Base-by-base conservation (phyloP, 2,888 invertebrate genomes). In the Conops quadrifasciatus region DNA sequence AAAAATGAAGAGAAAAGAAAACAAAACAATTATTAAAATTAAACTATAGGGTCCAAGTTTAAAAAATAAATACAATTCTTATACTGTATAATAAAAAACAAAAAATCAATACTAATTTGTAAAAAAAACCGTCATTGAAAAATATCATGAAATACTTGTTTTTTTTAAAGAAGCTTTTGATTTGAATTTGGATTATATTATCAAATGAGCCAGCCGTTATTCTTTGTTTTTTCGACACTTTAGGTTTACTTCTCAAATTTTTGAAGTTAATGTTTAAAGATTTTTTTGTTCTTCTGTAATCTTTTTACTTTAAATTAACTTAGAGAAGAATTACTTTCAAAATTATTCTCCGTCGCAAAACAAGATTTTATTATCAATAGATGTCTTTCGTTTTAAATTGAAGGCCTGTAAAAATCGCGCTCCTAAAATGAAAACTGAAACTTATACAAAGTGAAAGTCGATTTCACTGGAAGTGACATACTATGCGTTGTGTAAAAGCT, bases 41-140 rank as follows among this genome's bases (percentile, higher is more conserved):
- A 75, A 81, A 80, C 78, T 4, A 36, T 81, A 81, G 80, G 80
- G 80, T 81, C 80, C 80, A 80, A 80, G 81, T 78, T 81, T 80
- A 75, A 79, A 80, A 72, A 24, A 36, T n/a, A n/a, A n/a, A n/a
- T n/a, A n/a, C 9, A 56, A 56, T 24, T 16, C n/a, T 13, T 21
- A 24, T n/a, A 56, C 21, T 56, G 26, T 56, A 24, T 15, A 19
- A 19, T 56, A 19, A 24, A 43, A 19, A 36, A 26, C 30, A 62
- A 62, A 62, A 62, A 62, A 62, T 30, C 16, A 62, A 30, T 53
- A 30, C 21, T 45, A 28, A 13, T 19, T 5, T 5, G 56, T 24
- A 56, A 24, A 21, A 56, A 3, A 24, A 2, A 19, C 21, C 2
- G 21, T 15, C 9, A 51, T 21, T 51, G 21, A 56, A 1, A 24